phyloP scores from a whole-genome alignment of 2,113 vertebrate species.

The Tinamus guttatus region DNA sequence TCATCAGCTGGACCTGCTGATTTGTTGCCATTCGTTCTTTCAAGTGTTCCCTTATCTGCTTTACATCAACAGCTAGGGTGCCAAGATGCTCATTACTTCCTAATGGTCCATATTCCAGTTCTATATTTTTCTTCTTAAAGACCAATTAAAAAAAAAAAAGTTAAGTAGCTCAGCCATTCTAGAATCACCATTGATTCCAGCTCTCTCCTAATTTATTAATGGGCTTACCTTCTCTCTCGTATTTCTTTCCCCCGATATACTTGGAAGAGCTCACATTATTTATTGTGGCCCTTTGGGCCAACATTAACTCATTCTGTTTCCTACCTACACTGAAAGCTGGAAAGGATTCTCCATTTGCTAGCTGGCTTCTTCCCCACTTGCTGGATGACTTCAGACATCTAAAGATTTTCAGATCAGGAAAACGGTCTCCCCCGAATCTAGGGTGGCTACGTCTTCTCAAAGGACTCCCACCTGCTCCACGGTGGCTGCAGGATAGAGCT shows the following conservation, averaged over 20 bases:
- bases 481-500: neutral
- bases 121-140: conserved; percentile 77
- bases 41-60: conserved; percentile 72
- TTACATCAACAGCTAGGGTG: conserved; percentile 72
- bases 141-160: conserved; percentile 73
- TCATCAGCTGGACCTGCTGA: conserved; percentile 67
- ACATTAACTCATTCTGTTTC: conserved; percentile 70
- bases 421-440: neutral
- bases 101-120: conserved; percentile 74
- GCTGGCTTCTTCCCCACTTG: conserved; percentile 8
- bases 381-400: conserved; percentile 9
- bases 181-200: conserved; percentile 72
- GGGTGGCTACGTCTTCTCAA: neutral
- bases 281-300: conserved; percentile 59
- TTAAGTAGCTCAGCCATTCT: conserved; percentile 74
- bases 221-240: conserved; percentile 60
- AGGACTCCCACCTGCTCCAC: neutral
- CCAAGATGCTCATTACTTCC: conserved; percentile 75
- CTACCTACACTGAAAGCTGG: conserved; percentile 56
- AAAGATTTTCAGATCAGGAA: neutral
- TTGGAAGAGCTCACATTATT: conserved; percentile 69
- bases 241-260: conserved; percentile 70
- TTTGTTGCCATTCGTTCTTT: conserved; percentile 70
- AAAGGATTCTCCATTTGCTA: conserved; percentile 55
- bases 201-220: conserved; percentile 76